Conservation (phyloP, 2,113 vertebrate species). For the Myodes glareolus region DNA sequence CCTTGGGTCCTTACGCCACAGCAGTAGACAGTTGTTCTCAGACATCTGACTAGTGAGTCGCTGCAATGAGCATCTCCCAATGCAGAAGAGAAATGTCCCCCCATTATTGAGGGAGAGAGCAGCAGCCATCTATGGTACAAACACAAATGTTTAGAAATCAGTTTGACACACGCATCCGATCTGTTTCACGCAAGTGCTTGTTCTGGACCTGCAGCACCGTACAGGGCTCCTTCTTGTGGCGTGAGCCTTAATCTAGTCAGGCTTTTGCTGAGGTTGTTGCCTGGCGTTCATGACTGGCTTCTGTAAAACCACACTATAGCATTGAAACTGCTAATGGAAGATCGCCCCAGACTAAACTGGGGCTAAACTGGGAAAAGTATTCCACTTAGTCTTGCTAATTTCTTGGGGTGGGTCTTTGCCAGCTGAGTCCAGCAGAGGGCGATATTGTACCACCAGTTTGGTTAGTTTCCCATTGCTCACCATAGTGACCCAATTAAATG, state of each 20-base stretch:
- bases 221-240: not conserved
- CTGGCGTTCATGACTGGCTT: not conserved
- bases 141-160: not conserved
- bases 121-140: not conserved
- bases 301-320: not conserved
- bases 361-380: constrained; percentile 29
- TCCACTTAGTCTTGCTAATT: not conserved
- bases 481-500: constrained; percentile 22
- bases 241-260: not conserved
- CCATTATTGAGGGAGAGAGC: not conserved
- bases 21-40: not conserved
- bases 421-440: constrained; percentile 83
- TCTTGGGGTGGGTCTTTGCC: constrained; percentile 65
- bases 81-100: no score
- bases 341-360: constrained; percentile 10
- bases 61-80: not conserved
- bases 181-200: not conserved
- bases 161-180: not conserved
- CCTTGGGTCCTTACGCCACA: not conserved
- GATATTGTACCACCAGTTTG: constrained; percentile 73
- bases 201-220: not conserved
- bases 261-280: not conserved
- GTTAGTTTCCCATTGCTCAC: not conserved
- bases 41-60: not conserved
- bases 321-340: not conserved